Base-by-base conservation (phyloP, 1,140 invertebrate species). In the Platorchestia sp. region DNA sequence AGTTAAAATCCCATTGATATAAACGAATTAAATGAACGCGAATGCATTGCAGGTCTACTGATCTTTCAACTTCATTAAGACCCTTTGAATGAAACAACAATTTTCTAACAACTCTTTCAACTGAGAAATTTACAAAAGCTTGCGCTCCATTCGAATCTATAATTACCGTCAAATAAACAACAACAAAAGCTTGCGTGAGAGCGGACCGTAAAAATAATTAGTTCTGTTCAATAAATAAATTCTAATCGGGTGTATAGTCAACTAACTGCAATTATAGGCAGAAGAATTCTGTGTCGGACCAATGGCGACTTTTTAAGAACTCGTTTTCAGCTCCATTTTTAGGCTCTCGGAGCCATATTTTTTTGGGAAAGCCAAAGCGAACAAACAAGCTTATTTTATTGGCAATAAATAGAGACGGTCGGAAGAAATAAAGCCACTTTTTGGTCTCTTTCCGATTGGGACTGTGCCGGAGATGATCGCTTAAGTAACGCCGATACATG, bases 361-460 rank as follows among this genome's bases (percentile, higher is more conserved):
- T 93, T 40, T 93, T 10, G 41, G 10, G 45, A 44, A 93, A 47
- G 91, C 91, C 91, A 36, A 47, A 93, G 43, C 91, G 91, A 93
- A 93, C 91, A 93, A 93, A 93, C 91, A 93, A 93, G 43, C 91
- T 93, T 93, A 93, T 93, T 93, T 93, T 93, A 93, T 93, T 93
- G 91, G 91, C 91, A 93, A 93, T 93, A 93, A 93, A 93, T 93
- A 93, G 91, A 45, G 91, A 93, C 91, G 91, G 91, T 44, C 10
- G 91, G 45, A 47, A 47, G 45, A 93, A 93, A 93, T 93, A 93
- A 45, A 40, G 91, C 45, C 43, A n/a, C 45, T 93, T 93, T 93
- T 93, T 93, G 43, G 43, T 45, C 45, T 47, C 91, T 45, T 93
- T 93, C 91, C 91, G 91, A 93, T 45, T 93, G 91, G 91, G 45